Percentiles rank a stretch among this genome's conserved stretches.
Evolutionary conservation across 2,113 vertebrate species (phyloP).

Genomic region (Nesospiza acunhae): DNA sequence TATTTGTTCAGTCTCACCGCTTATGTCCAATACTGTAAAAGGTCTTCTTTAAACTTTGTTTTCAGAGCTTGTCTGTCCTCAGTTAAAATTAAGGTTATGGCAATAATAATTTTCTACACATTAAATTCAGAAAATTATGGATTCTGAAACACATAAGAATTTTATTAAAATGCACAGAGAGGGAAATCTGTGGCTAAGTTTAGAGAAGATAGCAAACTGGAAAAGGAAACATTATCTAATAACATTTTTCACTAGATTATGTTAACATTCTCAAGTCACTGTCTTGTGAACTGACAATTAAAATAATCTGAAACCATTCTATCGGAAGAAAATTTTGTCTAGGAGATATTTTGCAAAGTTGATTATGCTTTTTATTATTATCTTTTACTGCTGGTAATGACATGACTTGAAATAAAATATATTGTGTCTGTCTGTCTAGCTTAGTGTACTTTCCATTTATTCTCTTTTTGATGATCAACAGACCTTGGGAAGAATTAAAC

Average conservation of each 20-base stretch:
- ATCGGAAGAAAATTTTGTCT: not conserved
- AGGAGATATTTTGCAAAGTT: not conserved
- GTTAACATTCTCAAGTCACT: not conserved
- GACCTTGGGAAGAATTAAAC: not conserved
- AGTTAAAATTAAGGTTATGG: not conserved
- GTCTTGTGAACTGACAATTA: not conserved
- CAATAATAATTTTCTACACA: not conserved
- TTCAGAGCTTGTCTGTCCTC: not conserved
- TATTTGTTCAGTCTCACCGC: not conserved
- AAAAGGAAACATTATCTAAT: not conserved
- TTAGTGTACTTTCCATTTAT: not conserved
- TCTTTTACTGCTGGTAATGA: not conserved
- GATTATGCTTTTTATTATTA: not conserved
- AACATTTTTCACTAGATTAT: not conserved
- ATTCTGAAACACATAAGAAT: not conserved
- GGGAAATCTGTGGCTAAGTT: not conserved
- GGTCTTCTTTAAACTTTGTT: not conserved
- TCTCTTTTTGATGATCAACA: not conserved
- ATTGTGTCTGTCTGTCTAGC: not conserved
- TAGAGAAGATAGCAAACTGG: not conserved
- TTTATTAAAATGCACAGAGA: not conserved
- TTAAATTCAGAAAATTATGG: not conserved
- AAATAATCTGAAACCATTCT: not conserved
- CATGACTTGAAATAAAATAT: not conserved
- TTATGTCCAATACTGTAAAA: not conserved